Percentiles rank a stretch among this genome's conserved stretches.
These are phyloP conservation scores for Lasioglossum marginatum DNA, from an alignment of 2,888 invertebrate species.

Conservation along the genomic window DNA sequence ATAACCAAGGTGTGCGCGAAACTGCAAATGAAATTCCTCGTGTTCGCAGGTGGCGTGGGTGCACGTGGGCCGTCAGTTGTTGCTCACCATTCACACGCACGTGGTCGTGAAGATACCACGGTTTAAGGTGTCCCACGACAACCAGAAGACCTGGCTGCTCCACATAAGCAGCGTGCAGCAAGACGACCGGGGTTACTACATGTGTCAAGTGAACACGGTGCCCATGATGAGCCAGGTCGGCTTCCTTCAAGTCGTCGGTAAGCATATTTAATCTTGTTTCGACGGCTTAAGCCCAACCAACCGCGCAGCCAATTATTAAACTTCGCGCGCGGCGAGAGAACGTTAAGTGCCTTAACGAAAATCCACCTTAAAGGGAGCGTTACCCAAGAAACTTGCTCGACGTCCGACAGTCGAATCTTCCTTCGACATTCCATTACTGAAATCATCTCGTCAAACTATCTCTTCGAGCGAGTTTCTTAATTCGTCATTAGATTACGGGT, in stretches of 20 bases:
- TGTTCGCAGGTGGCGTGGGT: conserved; percentile 94
- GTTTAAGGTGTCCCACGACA: conserved; percentile 95
- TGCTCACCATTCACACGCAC: conserved; percentile 96
- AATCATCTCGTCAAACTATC: background rate
- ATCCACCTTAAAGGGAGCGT: background rate
- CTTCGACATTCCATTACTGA: background rate
- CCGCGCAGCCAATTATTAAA: conserved; percentile 16
- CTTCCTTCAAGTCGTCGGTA: conserved; percentile 96
- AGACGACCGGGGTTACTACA: conserved; percentile 95
- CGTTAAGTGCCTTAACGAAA: conserved; percentile 19
- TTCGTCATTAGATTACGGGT: background rate
- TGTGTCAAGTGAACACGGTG: conserved; percentile 96
- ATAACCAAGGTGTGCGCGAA: background rate
- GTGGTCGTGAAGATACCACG: conserved; percentile 96
- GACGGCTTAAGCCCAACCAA: conserved; percentile 11
- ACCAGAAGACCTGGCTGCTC: conserved; percentile 95
- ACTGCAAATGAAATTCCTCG: background rate
- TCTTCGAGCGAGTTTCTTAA: background rate
- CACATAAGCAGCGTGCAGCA: conserved; percentile 96
- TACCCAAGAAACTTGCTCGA: background rate
- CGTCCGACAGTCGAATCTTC: background rate
- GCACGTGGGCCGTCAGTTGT: conserved; percentile 97
- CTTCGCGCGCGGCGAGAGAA: background rate
- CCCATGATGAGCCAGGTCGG: conserved; percentile 98
- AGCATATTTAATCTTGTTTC: conserved; percentile 81